Evolutionary conservation across 2,888 invertebrate genomes (phyloP).

Genomic region (Sabatieria punctata): DNA sequence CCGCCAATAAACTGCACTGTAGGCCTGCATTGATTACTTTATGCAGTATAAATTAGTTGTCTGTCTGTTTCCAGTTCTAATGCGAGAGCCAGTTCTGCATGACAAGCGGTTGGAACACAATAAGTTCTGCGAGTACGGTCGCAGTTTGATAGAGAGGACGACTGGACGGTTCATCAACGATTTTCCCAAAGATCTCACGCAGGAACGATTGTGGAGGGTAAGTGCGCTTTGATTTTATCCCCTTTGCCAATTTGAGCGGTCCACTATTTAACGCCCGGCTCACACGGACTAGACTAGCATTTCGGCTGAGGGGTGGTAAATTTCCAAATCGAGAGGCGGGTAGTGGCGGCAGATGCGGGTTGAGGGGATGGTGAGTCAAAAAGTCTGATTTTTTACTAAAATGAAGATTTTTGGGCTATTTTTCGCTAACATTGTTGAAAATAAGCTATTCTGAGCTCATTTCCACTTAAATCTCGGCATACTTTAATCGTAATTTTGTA

Average conservation of each 20-base stretch:
- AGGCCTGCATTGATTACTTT: background rate
- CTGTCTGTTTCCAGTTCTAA: conserved; percentile 46
- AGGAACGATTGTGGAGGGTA: conserved; percentile 20
- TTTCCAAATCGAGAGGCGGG: background rate
- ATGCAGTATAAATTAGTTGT: background rate
- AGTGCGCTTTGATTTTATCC: background rate
- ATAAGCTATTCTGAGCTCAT: no score
- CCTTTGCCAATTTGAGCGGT: no score
- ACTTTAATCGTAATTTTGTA: no score
- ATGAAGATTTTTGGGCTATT: no score
- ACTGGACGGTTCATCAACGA: conserved; percentile 13
- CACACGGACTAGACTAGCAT: no score
- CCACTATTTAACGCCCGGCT: no score
- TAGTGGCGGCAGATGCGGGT: no score
- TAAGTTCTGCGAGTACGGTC: conserved; percentile 79
- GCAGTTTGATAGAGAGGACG: conserved; percentile 59
- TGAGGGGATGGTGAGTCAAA: no score
- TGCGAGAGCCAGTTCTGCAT: conserved; percentile 89
- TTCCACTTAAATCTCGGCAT: no score
- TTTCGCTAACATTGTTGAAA: no score
- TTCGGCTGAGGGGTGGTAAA: background rate
- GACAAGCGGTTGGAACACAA: conserved; percentile 89
- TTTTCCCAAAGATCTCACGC: conserved; percentile 3
- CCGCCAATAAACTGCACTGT: conserved; percentile 76
- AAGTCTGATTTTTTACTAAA: no score